Conservation (phyloP, 1,140 invertebrate genomes). For the Polypedilum vanderplanki region DNA sequence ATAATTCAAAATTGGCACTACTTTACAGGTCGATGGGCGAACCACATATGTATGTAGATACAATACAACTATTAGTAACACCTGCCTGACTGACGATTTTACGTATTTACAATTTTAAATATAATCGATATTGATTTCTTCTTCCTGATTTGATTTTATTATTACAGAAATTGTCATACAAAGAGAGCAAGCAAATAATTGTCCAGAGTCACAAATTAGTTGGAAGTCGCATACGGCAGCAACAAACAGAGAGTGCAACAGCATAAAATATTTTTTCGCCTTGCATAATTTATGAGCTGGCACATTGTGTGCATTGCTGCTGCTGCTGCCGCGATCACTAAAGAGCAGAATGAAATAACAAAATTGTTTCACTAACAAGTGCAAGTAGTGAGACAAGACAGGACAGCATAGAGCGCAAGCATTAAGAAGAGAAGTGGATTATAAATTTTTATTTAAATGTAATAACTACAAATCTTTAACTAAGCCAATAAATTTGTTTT, state of each 20-base stretch:
- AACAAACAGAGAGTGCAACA: neutral
- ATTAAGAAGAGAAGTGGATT: neutral
- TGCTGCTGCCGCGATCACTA: neutral
- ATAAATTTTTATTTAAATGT: conserved; percentile 28
- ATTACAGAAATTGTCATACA: neutral
- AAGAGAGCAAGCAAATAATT: neutral
- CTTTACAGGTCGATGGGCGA: conserved; percentile 4
- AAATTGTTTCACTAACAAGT: conserved; percentile 25
- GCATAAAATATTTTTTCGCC: neutral
- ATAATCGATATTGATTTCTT: neutral
- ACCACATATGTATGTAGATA: neutral
- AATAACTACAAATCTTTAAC: conserved; percentile 29
- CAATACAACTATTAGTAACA: conserved; percentile 24
- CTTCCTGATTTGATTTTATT: neutral
- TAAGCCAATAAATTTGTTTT: conserved; percentile 23
- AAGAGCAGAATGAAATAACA: conserved; percentile 11
- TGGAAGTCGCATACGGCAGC: neutral
- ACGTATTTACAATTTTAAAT: neutral
- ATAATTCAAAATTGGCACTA: neutral
- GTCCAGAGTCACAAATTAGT: neutral
- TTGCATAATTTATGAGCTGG: conserved; percentile 27
- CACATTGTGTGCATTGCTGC: neutral
- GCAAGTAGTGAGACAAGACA: neutral
- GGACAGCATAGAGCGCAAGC: neutral
- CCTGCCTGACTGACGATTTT: conserved; percentile 22